Conservation (phyloP, 2,888 invertebrate species). For the Folsomia manolachei region DNA sequence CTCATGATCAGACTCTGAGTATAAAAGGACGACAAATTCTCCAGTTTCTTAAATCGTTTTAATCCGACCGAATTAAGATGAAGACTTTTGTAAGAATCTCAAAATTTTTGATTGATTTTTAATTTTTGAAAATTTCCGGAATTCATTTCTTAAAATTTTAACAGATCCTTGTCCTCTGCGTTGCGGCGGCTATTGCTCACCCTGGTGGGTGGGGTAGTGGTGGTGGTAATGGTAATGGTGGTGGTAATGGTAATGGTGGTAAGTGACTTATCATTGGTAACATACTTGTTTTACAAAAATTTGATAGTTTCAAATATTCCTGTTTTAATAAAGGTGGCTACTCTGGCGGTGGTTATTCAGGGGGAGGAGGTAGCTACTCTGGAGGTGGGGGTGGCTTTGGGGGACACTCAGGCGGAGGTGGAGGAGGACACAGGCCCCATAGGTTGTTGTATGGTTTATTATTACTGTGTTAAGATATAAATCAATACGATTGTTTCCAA, state of each 20-base stretch:
- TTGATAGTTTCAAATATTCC: neutral
- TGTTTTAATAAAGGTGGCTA: neutral
- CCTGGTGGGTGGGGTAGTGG: neutral
- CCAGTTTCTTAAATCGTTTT: neutral
- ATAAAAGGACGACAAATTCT: neutral
- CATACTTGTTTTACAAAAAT: too few species aligned
- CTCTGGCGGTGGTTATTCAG: neutral
- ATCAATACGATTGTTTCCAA: too few species aligned
- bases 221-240: neutral
- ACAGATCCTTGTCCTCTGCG: neutral
- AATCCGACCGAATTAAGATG: neutral
- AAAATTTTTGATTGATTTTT: too few species aligned
- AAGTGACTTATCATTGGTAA: neutral
- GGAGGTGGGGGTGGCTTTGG: neutral
- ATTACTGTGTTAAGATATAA: too few species aligned
- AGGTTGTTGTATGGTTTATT: too few species aligned
- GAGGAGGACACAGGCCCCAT: too few species aligned
- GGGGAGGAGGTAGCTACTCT: neutral
- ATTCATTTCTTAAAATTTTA: neutral
- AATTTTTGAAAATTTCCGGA: neutral
- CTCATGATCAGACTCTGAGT: neutral
- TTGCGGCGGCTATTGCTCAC: neutral
- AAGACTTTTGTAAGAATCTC: neutral
- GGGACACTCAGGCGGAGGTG: neutral
- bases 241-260: neutral